These are phyloP conservation scores for Sarcophaga variegata DNA, from an alignment of 2,888 invertebrate genomes.

Conservation along the genomic window DNA sequence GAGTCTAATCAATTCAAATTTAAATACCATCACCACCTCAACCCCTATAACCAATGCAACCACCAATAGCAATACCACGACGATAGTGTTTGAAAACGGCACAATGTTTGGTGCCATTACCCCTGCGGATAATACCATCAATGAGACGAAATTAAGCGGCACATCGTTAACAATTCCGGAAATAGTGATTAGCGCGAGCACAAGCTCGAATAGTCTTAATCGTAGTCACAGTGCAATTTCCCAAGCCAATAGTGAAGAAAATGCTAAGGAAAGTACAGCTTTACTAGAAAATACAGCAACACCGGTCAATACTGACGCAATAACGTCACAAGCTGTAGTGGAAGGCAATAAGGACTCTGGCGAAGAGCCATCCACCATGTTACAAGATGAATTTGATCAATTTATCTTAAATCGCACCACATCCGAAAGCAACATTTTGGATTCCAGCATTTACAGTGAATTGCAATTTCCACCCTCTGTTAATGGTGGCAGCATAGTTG, in stretches of 20 bases:
- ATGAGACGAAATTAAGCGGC: slow-evolving; percentile 59
- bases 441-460: slow-evolving; percentile 79
- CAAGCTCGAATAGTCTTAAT: slow-evolving; percentile 74
- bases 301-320: neutral
- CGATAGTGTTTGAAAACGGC: slow-evolving; percentile 79
- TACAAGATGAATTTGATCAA: slow-evolving; percentile 75
- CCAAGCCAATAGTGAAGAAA: slow-evolving; percentile 70
- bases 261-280: slow-evolving; percentile 74
- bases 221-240: slow-evolving; percentile 71
- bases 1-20: slow-evolving; percentile 58
- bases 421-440: slow-evolving; percentile 79
- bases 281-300: slow-evolving; percentile 69
- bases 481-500: slow-evolving; percentile 57
- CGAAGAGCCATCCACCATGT: slow-evolving; percentile 61
- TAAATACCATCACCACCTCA: slow-evolving; percentile 29
- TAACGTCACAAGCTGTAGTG: slow-evolving; percentile 11
- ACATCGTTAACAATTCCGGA: slow-evolving; percentile 74
- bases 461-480: slow-evolving; percentile 73
- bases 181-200: slow-evolving; percentile 76
- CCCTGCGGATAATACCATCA: slow-evolving; percentile 25
- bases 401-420: slow-evolving; percentile 78
- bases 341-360: neutral
- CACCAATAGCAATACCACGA: slow-evolving; percentile 47
- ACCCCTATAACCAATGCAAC: slow-evolving; percentile 55
- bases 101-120: slow-evolving; percentile 78